Percentiles rank a stretch among this genome's conserved stretches.
phyloP scores from a whole-genome alignment of 92 coral and sea anemone genomes.

The Nematostella vectensis region DNA sequence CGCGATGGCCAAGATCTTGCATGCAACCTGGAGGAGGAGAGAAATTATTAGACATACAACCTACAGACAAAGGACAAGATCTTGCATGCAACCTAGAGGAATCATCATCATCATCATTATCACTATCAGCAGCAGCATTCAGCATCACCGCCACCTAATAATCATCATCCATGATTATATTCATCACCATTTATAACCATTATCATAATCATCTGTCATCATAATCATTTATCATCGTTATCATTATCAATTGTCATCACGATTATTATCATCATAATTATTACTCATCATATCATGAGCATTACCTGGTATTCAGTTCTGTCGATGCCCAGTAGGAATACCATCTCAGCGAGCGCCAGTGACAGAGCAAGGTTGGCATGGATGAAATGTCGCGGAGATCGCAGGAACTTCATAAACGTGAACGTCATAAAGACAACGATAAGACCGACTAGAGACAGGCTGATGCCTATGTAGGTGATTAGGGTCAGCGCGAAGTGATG shows the following conservation, averaged over 20 bases:
- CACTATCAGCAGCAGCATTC: slow-evolving; percentile 11
- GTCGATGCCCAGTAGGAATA: slow-evolving; percentile 70
- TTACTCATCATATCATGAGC: not conserved
- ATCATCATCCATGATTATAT: no score
- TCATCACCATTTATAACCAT: no score
- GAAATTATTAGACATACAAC: not conserved
- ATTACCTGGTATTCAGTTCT: slow-evolving; percentile 60
- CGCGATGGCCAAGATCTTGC: slow-evolving; percentile 68
- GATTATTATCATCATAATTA: not conserved
- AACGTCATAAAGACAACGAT: slow-evolving; percentile 70
- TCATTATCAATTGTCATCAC: no score
- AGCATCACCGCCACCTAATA: no score
- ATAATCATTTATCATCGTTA: no score
- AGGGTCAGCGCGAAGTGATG: slow-evolving; percentile 50
- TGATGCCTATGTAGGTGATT: slow-evolving; percentile 64
- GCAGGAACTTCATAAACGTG: slow-evolving; percentile 65
- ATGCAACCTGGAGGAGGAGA: slow-evolving; percentile 31
- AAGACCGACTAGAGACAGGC: slow-evolving; percentile 66
- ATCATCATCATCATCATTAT: not conserved
- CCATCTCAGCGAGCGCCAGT: slow-evolving; percentile 62
- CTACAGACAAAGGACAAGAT: not conserved
- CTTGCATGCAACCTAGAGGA: not conserved
- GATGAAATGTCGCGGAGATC: slow-evolving; percentile 62
- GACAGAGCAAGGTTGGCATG: slow-evolving; percentile 92
- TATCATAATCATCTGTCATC: no score